Conservation (phyloP, 2,113 vertebrate species). For the Nettapus auritus region DNA sequence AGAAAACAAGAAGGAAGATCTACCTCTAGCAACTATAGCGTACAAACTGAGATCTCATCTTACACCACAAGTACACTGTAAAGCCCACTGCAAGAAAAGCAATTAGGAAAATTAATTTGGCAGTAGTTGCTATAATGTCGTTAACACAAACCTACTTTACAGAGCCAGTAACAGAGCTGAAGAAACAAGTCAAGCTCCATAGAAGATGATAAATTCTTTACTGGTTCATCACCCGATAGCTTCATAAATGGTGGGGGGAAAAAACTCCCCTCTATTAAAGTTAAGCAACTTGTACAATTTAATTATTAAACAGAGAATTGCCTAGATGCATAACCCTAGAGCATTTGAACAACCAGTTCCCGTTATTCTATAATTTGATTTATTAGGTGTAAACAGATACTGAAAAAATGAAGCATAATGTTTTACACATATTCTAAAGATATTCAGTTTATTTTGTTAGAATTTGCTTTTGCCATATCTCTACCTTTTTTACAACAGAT, state of each 20-base stretch:
- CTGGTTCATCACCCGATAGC: not conserved
- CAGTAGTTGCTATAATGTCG: accelerated
- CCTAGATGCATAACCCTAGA: not conserved
- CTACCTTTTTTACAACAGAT: not conserved
- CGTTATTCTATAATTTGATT: not conserved
- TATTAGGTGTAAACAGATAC: not conserved
- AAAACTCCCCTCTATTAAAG: not conserved
- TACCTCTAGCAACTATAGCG: not conserved
- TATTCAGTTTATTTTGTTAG: not conserved
- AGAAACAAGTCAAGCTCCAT: not conserved
- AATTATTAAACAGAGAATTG: not conserved
- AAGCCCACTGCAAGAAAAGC: not conserved
- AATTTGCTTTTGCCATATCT: not conserved
- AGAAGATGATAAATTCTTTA: not conserved
- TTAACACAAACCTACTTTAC: not conserved
- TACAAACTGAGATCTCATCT: not conserved
- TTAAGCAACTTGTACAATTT: not conserved
- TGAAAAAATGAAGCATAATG: not conserved
- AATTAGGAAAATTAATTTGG: not conserved
- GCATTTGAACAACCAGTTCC: not conserved
- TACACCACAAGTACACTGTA: not conserved
- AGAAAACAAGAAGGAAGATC: not conserved
- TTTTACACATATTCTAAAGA: not conserved
- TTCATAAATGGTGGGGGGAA: not conserved
- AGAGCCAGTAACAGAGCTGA: not conserved